Conservation (phyloP, 1,140 invertebrate genomes). For the Agrypnia vestita region DNA sequence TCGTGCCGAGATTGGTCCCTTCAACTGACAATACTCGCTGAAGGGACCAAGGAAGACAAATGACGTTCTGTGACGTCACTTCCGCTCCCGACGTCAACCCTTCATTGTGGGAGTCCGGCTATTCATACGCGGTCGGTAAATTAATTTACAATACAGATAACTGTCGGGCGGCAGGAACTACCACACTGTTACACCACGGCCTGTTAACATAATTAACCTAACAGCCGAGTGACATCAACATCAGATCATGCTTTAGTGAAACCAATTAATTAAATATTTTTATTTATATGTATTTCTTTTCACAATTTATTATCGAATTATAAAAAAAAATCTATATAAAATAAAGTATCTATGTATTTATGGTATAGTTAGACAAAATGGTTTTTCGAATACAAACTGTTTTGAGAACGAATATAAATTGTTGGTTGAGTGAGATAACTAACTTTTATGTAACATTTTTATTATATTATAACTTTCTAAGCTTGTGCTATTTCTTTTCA, state of each 20-base stretch:
- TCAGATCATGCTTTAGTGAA: neutral
- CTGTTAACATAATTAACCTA: neutral
- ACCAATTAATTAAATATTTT: no score
- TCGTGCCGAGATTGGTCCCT: conserved; percentile 26
- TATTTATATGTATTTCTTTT: neutral
- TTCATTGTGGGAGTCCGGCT: conserved; percentile 44
- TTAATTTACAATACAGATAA: conserved; percentile 55
- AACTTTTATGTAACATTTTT: no score
- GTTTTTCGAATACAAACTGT: no score
- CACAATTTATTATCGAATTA: no score
- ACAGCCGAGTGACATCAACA: neutral
- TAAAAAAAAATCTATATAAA: no score
- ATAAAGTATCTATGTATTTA: no score
- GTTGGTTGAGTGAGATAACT: no score
- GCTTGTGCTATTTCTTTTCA: no score
- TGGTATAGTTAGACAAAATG: no score
- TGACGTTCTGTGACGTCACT: conserved; percentile 50
- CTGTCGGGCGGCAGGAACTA: neutral
- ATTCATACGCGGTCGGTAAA: conserved; percentile 52
- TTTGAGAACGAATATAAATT: no score
- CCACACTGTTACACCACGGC: neutral
- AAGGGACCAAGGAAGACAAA: conserved; percentile 51
- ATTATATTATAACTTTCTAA: no score
- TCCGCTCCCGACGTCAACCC: conserved; percentile 46
- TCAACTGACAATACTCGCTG: conserved; percentile 43